Conservation (phyloP, 2,888 invertebrate genomes). For the Heliconius aoede region DNA sequence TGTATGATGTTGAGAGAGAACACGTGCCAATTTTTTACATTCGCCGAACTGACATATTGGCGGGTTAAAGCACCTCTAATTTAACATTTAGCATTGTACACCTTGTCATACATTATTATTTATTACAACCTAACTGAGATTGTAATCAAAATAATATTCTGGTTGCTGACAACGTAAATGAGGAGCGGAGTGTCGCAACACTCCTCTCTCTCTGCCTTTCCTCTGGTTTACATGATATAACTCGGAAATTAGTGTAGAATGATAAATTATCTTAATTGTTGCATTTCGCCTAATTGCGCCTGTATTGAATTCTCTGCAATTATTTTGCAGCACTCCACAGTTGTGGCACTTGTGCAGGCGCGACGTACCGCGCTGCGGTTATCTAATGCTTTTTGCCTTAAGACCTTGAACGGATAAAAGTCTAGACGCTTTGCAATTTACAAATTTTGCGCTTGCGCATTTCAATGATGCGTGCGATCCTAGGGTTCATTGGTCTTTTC, state of each 20-base stretch:
- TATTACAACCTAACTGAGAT: slow-evolving; percentile 7
- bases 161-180: too few species aligned
- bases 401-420: slow-evolving; percentile 73
- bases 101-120: slow-evolving; percentile 28
- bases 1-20: slow-evolving; percentile 40
- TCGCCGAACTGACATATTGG: slow-evolving; percentile 40
- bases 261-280: neutral
- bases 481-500: slow-evolving; percentile 74
- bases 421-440: slow-evolving; percentile 78
- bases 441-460: slow-evolving; percentile 78
- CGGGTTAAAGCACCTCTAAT: slow-evolving; percentile 48
- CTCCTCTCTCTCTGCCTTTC: too few species aligned
- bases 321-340: slow-evolving; percentile 52
- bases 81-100: slow-evolving; percentile 45
- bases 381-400: slow-evolving; percentile 62
- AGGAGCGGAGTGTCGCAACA: too few species aligned
- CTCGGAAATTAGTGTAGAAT: too few species aligned
- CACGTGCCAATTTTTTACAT: slow-evolving; percentile 48
- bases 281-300: slow-evolving; percentile 52
- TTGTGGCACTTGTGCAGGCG: slow-evolving; percentile 60
- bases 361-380: slow-evolving; percentile 62
- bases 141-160: neutral
- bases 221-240: too few species aligned
- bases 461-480: slow-evolving; percentile 74
- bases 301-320: slow-evolving; percentile 60